A percentile compares a stretch with the other conserved stretches of the same genome.
Conservation (phyloP, 2,888 invertebrate species). For the Nesidiocoris tenuis region DNA sequence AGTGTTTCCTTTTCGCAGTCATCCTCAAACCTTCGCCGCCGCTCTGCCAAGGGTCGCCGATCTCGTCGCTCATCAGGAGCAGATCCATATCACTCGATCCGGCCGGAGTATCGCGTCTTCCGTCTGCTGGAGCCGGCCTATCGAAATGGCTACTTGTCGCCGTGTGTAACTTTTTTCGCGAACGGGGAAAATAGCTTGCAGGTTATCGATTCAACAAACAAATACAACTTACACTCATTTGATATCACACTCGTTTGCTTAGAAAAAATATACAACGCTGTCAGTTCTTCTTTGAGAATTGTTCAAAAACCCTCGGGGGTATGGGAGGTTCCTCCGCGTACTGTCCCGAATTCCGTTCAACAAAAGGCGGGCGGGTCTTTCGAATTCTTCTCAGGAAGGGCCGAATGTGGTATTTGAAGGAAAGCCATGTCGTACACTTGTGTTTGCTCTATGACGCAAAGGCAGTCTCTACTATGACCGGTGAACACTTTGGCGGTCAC, state of each 20-base stretch:
- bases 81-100: constrained; percentile 43
- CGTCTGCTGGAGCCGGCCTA: background rate
- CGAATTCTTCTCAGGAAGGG: constrained; percentile 52
- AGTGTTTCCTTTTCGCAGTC: constrained; percentile 45
- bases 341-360: constrained; percentile 40
- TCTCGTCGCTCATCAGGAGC: constrained; percentile 44
- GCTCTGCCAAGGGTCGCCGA: constrained; percentile 43
- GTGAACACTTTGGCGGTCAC: constrained; percentile 47
- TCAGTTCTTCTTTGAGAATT: constrained; percentile 8
- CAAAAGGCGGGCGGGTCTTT: constrained; percentile 51
- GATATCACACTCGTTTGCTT: constrained; percentile 21
- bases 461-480: constrained; percentile 45
- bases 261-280: constrained; percentile 23
- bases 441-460: constrained; percentile 46
- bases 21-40: constrained; percentile 36
- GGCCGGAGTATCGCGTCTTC: background rate
- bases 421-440: constrained; percentile 51
- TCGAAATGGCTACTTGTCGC: background rate
- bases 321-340: background rate
- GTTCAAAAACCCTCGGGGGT: constrained; percentile 10
- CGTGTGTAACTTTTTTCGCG: constrained; percentile 3
- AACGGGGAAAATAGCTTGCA: constrained; percentile 47
- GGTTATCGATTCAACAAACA: constrained; percentile 43
- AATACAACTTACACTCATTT: constrained; percentile 17
- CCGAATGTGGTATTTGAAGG: constrained; percentile 51